phyloP scores from a whole-genome alignment of 30 jellyfish, hydroid and myxozoan species.

The Aurelia sp. region DNA sequence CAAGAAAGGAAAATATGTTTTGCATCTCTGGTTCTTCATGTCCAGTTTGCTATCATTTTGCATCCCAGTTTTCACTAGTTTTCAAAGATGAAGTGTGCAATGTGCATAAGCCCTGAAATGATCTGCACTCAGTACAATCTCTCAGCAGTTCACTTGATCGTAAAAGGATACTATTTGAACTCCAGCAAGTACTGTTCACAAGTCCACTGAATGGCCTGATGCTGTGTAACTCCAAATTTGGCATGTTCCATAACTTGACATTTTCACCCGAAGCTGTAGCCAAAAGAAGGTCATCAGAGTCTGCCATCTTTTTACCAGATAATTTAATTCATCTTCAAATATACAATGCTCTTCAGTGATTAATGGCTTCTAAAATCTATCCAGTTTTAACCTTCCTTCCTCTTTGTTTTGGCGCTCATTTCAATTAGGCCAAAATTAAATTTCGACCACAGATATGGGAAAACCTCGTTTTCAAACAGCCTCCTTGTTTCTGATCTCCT shows the following conservation, averaged over 20 bases:
- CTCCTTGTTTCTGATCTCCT: background rate
- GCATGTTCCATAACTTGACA: conserved; percentile 85
- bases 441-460: no score
- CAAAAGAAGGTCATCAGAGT: conserved; percentile 45
- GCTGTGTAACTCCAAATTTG: conserved; percentile 69
- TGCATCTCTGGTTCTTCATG: no score
- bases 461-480: background rate
- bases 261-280: conserved; percentile 93
- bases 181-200: conserved; percentile 79
- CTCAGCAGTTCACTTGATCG: background rate
- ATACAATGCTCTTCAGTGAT: background rate
- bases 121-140: no score
- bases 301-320: conserved; percentile 19
- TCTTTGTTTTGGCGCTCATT: conserved; percentile 16
- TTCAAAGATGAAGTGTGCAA: no score
- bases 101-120: no score
- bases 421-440: background rate
- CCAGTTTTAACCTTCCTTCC: background rate
- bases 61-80: no score
- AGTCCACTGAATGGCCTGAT: conserved; percentile 67
- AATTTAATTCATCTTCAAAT: background rate
- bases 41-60: no score
- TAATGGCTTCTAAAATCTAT: background rate
- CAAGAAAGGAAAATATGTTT: no score
- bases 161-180: conserved; percentile 75